Evolutionary conservation across 2,113 vertebrate species (phyloP).

Genomic region (Clarias macrocephalus): DNA sequence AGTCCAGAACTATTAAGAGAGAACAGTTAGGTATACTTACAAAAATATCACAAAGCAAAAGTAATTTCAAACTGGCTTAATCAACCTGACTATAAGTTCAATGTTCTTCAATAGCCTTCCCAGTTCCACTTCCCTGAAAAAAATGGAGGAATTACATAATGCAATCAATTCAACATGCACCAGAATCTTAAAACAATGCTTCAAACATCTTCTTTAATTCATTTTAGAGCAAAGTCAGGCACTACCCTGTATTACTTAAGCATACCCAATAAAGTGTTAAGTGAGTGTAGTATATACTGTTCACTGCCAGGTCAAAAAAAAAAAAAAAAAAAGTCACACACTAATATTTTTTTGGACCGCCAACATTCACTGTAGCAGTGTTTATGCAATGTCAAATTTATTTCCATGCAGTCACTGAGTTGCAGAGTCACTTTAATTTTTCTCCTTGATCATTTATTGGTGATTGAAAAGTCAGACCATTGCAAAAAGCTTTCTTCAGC

Average conservation of each 20-base stretch:
- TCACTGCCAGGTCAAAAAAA: too few relatives aligned
- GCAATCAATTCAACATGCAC: neutral
- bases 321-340: too few relatives aligned
- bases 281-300: neutral
- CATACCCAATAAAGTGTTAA: neutral
- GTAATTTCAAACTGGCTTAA: neutral
- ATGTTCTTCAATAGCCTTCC: neutral
- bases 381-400: too few relatives aligned
- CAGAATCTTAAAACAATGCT: neutral
- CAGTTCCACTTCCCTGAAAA: neutral
- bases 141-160: neutral
- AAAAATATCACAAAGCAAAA: neutral
- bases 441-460: too few relatives aligned
- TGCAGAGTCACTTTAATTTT: too few relatives aligned
- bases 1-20: too few relatives aligned
- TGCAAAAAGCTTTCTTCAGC: too few relatives aligned
- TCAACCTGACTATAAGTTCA: neutral
- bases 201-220: neutral
- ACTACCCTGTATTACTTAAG: neutral
- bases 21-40: too few relatives aligned
- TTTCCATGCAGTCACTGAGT: too few relatives aligned
- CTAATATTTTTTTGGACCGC: too few relatives aligned
- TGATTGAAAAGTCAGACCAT: too few relatives aligned
- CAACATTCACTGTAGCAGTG: too few relatives aligned
- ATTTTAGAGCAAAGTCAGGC: neutral